Evolutionary conservation across 2,888 invertebrate genomes (phyloP).

Genomic region (Seira ritae): DNA sequence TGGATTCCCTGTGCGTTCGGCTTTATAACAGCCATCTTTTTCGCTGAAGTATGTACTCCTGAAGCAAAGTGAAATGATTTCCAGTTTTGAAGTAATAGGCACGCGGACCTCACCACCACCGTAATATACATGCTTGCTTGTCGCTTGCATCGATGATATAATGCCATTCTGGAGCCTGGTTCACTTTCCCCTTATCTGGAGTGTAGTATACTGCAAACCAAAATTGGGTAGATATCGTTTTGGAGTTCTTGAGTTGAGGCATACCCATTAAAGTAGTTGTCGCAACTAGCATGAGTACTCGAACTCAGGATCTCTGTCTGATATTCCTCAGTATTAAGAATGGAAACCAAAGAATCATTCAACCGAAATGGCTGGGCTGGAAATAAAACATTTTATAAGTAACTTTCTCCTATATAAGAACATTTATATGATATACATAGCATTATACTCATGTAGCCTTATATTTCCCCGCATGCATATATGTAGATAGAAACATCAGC

Average conservation of each 20-base stretch:
- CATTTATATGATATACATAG: too few species aligned
- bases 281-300: conserved; percentile 3
- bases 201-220: background rate
- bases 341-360: too few species aligned
- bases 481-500: too few species aligned
- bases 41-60: conserved; percentile 7
- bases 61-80: conserved; percentile 8
- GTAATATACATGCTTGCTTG: background rate
- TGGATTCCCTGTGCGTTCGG: conserved; percentile 60
- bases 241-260: conserved; percentile 1
- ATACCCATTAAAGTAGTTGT: conserved; percentile 14
- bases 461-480: too few species aligned
- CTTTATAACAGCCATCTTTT: conserved; percentile 60
- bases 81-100: conserved; percentile 16
- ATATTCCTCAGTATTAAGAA: too few species aligned
- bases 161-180: conserved; percentile 6
- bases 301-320: too few species aligned
- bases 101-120: conserved; percentile 1
- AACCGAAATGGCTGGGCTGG: too few species aligned
- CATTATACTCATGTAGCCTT: too few species aligned
- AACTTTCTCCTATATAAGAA: too few species aligned
- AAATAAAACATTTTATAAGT: too few species aligned
- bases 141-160: background rate
- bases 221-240: conserved; percentile 10
- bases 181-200: background rate